Base-by-base conservation (phyloP, 2,888 invertebrate genomes). In the Caenorhabditis panamensis region DNA sequence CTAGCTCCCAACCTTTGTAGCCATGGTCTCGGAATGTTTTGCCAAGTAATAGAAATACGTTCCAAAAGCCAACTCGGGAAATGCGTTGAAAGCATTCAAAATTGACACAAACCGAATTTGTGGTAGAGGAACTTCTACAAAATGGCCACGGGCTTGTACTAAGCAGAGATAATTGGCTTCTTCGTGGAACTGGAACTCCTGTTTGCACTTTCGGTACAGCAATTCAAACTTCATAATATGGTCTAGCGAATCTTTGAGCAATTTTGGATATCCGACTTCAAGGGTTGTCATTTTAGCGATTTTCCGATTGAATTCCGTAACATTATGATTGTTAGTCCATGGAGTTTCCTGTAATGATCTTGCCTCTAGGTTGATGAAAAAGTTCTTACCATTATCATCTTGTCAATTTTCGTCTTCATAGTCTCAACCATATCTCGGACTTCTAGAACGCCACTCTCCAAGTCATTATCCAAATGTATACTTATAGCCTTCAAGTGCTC, bases 281-380 rank as follows among this genome's bases (percentile, higher is more conserved):
- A 54, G 13, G 13, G 1, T 11, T 26, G 53, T 54, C 16, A 22
- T 22, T 24, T 8, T 2, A 1, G 26, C 1, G 13, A 22, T 22
- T 1, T 13, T 22, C 16, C 11, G 28, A 24, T 9, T 26, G 9
- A 13, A 9, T 54, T 54, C 16, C 1, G 26, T 54, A 5, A 54
- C 53, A 26, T 26, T 26, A n/a, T 54, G 3, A 26, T 54, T 54
- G 6, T 8, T 1, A 2, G 53, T 16, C 53, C 53, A 54, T 11
- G 53, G 53, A 9, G 53, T 54, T 54, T 24, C 53, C 53, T 31
- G 9, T 6, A 31, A n/a, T n/a, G n/a, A n/a, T n/a, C n/a, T n/a
- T n/a, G 31, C 31, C 4, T 9, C 4, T 6, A 31, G 4, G 31
- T 31, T 31, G 4, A 31, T 6, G 31, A 31, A 31, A 6, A 31